Base-by-base conservation (phyloP, 2,113 vertebrate species). In the Cranoglanis bouderius region DNA sequence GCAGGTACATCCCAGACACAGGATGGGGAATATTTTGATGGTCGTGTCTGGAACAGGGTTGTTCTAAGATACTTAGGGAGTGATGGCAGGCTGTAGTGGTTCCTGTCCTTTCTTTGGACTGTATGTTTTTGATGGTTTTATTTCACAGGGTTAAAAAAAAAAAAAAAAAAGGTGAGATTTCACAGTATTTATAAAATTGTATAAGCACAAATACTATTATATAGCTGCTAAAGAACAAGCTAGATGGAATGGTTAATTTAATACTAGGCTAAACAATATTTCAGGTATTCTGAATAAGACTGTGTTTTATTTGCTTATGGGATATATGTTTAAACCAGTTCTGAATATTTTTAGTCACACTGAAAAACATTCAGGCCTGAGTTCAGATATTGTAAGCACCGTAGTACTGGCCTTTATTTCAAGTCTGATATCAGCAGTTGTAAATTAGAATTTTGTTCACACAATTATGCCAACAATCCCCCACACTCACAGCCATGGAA, bases 401-500 rank as follows among this genome's bases (percentile, higher is more conserved):
- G 16, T 78, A 21, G 80, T 35, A 72, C 80, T 83, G 67, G 81
- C 88, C 77, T 80, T 70, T 43, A 84, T 49, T 87, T 84, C 84
- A 77, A 59, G 89, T 87, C 89, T 92, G 89, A 91, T 92, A 91
- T 89, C 49, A 72, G 89, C 63, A 89, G 89, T 88, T 87, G 88
- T 86, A 90, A 92, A 92, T 92, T 91, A 92, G 46, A 90, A 87
- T 89, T 90, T 90, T 92, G 85, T 93, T 91, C 82, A 92, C 89
- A 92, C 93, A 95, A 94, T 95, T 94, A 94, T 92, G 88, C 92
- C 92, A 94, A 91, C 92, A 90, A 93, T 92, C 92, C 92, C 86
- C 86, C 92, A 90, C 90, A 91, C 90, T 95, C 92, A 93, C 92
- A 93, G 94, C 93, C 93, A 94, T 95, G 95, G 95, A 96, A 96